Percentiles rank a stretch among this genome's conserved stretches.
Evolutionary conservation across 2,888 invertebrate genomes (phyloP).

Genomic region (Petrophora chlorosata): DNA sequence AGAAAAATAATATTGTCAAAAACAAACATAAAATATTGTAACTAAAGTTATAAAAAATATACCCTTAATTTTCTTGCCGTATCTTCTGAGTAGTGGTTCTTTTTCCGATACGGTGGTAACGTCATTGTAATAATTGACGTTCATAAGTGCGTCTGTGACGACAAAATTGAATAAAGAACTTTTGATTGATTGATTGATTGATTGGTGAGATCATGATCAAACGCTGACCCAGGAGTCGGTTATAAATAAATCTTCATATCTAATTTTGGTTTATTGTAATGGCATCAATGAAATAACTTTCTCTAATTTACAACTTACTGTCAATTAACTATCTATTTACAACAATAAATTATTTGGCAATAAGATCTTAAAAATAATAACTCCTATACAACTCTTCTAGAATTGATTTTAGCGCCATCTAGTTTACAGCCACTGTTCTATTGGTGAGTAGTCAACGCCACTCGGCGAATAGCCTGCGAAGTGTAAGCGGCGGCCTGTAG

Average conservation of each 20-base stretch:
- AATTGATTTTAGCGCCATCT: conserved; percentile 50
- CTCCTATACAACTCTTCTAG: neutral
- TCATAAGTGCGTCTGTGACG: too few relatives aligned
- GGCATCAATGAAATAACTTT: neutral
- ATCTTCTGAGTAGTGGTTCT: too few relatives aligned
- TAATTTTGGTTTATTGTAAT: neutral
- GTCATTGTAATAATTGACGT: too few relatives aligned
- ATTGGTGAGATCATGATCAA: too few relatives aligned
- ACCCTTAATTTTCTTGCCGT: too few relatives aligned
- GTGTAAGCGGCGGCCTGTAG: conserved; percentile 50
- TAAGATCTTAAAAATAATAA: neutral
- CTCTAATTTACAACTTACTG: neutral
- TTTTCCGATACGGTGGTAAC: too few relatives aligned
- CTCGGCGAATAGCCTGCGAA: conserved; percentile 34
- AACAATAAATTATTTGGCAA: conserved; percentile 22
- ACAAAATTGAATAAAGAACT: too few relatives aligned
- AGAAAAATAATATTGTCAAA: too few relatives aligned
- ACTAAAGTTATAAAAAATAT: too few relatives aligned
- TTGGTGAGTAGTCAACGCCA: conserved; percentile 56
- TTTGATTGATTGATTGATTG: too few relatives aligned
- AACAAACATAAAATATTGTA: too few relatives aligned
- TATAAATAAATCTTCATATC: neutral
- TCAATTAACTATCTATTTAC: conserved; percentile 9
- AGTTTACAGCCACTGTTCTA: conserved; percentile 62
- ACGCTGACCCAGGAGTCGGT: too few relatives aligned